Evolutionary conservation across 2,113 vertebrate genomes (phyloP), one percentile per base, ranked within the genome.

Genomic region (Phaethornis superciliosus): DNA sequence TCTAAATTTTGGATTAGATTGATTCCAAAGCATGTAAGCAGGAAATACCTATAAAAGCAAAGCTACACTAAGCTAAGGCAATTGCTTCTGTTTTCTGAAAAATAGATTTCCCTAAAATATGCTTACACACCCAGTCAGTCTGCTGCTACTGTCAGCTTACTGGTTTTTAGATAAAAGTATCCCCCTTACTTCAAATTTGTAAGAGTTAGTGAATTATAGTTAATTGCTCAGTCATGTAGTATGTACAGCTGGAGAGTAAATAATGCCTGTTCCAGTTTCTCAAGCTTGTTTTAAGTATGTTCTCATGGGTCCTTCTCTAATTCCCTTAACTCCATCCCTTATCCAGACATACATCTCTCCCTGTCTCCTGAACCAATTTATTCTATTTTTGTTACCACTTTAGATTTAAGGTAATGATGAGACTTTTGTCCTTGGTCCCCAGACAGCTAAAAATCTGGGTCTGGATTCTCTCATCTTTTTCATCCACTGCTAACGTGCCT

Each of bases 151-250:
- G 62, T 54, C 46, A 79, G 69, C 21, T 42, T 35, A 19, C 13
- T 26, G 33, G 62, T 72, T 79, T 78, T 85, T 68, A 85, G 62
- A 71, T 81, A 85, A 87, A 86, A 95, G 85, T 65, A 64, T 35
- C 81, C 5, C 4, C 64, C 85, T 80, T 47, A 37, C 59, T 68
- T 87, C 33, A 70, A 55, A 72, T 80, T 64, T 40, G 23, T 51
- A 60, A 2, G 23, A 94, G 46, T 51, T 94, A 89, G 70, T 92
- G 70, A 69, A 72, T 85, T 33, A 91, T 27, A 67, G 78, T 55
- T 95, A 96, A 95, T 91, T 93, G 91, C 87, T 94, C 87, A 93
- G 85, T 82, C 93, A 85, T 67, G 89, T 52, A 88, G 42, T 10
- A 0, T 35, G 55, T 80, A 70, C 84, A 95, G 87, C 84, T 93